Percentiles rank a stretch among this genome's conserved stretches.
Evolutionary conservation across 1,140 invertebrate genomes (phyloP).

Genomic region (Lanistes nyassanus): DNA sequence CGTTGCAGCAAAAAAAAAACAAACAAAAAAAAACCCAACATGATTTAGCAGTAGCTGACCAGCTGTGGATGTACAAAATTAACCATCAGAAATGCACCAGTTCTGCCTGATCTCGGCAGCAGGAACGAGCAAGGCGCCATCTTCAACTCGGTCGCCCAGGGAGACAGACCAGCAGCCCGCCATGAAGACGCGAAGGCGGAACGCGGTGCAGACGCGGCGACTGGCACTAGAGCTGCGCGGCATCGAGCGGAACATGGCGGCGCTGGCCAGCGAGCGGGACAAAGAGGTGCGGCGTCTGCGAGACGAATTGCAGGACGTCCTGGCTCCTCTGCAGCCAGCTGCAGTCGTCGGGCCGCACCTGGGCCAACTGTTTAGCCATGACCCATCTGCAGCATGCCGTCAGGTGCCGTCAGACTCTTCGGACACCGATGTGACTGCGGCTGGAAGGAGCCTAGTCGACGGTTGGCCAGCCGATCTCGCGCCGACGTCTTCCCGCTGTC

Average conservation of each 20-base stretch:
- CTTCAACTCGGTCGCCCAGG: background rate
- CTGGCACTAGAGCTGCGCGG: constrained; percentile 7
- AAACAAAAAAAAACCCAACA: no score
- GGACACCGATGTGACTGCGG: background rate
- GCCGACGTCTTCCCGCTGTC: background rate
- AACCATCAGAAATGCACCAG: background rate
- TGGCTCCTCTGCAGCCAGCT: background rate
- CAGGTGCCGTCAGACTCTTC: background rate
- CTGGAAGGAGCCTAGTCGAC: background rate
- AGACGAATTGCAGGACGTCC: background rate
- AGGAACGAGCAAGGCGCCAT: background rate
- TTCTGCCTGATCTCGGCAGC: constrained; percentile 9
- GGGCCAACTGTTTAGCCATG: background rate
- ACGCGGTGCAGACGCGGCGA: constrained; percentile 6
- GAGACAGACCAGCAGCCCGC: constrained; percentile 7
- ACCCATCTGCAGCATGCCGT: background rate
- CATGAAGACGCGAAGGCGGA: background rate
- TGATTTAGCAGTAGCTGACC: no score
- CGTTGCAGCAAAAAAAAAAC: no score
- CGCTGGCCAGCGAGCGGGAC: constrained; percentile 1
- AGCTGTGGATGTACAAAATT: no score
- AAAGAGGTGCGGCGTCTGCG: background rate
- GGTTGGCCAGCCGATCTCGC: no score
- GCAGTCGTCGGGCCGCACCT: background rate
- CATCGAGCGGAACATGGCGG: constrained; percentile 10